Conservation (phyloP, 2,797 vertebrate species). For the Myotis pilosus region DNA sequence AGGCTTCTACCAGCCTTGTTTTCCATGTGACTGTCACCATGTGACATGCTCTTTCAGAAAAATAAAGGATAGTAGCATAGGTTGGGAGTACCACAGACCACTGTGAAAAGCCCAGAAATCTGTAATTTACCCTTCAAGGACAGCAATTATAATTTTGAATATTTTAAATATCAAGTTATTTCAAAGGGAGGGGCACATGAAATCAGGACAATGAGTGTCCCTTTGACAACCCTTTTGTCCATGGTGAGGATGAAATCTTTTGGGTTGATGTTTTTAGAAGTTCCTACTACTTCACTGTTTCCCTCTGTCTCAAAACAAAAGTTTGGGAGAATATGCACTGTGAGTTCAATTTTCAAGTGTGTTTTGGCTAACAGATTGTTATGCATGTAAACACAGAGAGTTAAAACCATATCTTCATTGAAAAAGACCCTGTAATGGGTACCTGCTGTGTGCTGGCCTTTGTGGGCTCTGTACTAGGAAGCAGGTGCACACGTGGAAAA, state of each 20-base stretch:
- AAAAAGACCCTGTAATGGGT: background rate
- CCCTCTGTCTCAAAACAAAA: background rate
- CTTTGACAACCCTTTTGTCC: background rate
- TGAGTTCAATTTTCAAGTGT: slow-evolving; percentile 30
- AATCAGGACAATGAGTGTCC: background rate
- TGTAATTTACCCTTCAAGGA: background rate
- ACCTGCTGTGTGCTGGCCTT: background rate
- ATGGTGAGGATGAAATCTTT: background rate
- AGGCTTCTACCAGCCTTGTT: background rate
- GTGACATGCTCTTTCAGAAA: background rate
- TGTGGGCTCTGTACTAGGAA: background rate
- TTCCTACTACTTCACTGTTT: background rate
- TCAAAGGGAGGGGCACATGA: background rate
- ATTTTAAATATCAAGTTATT: slow-evolving; percentile 7
- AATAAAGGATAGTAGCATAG: background rate
- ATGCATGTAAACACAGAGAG: background rate
- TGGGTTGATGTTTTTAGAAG: background rate
- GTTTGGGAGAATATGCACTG: background rate
- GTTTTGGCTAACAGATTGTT: background rate
- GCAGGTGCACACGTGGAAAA: background rate
- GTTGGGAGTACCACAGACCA: background rate
- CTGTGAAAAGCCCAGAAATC: background rate
- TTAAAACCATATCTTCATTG: background rate
- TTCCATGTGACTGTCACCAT: background rate
- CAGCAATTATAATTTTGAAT: background rate